Evolutionary conservation across 2,113 vertebrate species (phyloP), one percentile per base, ranked within the genome.

Genomic region (Pterocles orientalis): DNA sequence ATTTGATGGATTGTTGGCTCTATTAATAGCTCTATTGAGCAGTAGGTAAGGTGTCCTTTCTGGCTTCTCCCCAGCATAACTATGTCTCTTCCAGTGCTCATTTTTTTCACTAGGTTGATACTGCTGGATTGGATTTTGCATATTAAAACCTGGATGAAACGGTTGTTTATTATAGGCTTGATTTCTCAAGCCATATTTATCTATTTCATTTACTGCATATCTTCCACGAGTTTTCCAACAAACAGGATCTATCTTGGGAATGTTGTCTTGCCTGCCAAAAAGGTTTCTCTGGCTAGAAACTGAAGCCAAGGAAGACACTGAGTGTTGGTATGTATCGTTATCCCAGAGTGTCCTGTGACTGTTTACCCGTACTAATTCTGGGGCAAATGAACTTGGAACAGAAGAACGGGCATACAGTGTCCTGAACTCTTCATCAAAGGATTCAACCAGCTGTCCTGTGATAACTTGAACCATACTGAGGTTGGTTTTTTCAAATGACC

Each of bases 401-500:
- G 95, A 98, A 10, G 99, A 99, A 48, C 98, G 98, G 34, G 99
- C 99, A 2, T 99, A 99, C 8, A 99, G 98, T 2, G 98, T 99
- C 86, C 99, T 98, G 92, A 99, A 99, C 95, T 99, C 99, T 94
- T 99, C 99, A 82, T 99, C 99, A 18, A 99, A 99, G 14, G 98
- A 98, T 96, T 99, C 98, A 28, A 99, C 99, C 64, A 99, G 98
- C 50, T 98, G 98, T 71, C 99, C 99, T 65, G 98, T 99, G 95
- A 99, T 99, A 60, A 99, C 96, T 82, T 99, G 99, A 77, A 99
- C 98, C 99, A 99, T 99, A 95, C 99, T 99, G 95, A 99, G 98
- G 92, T 99, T 98, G 80, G 99, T 98, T 98, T 99, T 99, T 96
- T 99, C 99, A 97, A 98, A 99, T 45, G 99, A 99, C 99, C 99